phyloP scores from a whole-genome alignment of 2,888 invertebrate species.

The Idaea aversata region DNA sequence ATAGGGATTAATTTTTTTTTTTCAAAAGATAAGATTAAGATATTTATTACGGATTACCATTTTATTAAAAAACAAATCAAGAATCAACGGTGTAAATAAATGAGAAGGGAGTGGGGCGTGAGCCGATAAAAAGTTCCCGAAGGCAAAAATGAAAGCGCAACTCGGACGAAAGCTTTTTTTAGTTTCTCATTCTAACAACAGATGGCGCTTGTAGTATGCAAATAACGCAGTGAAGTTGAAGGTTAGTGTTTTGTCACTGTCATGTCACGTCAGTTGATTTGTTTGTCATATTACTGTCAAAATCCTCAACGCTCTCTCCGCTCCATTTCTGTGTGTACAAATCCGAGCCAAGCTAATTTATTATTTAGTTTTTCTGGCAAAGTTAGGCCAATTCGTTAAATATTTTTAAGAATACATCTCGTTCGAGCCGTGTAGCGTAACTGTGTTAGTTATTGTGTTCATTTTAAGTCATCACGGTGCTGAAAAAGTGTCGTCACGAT shows the following conservation, averaged over 20 bases:
- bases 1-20: too few species aligned
- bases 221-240: constrained; percentile 5
- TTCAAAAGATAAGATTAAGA: too few species aligned
- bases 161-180: neutral
- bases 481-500: constrained; percentile 61
- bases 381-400: neutral
- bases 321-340: constrained; percentile 59
- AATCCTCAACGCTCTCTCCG: constrained; percentile 6
- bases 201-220: constrained; percentile 52
- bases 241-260: constrained; percentile 32
- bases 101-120: too few species aligned
- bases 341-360: constrained; percentile 73
- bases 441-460: constrained; percentile 39
- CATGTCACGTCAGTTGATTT: constrained; percentile 31
- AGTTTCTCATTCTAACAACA: constrained; percentile 28
- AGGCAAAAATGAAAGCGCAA: neutral
- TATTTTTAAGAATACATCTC: neutral
- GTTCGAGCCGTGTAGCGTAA: constrained; percentile 22
- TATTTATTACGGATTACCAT: too few species aligned
- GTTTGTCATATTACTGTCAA: constrained; percentile 31
- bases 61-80: too few species aligned
- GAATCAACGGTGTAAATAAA: too few species aligned
- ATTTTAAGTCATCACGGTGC: constrained; percentile 61
- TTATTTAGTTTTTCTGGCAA: constrained; percentile 62
- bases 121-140: neutral